Percentiles rank a stretch among this genome's conserved stretches.
Evolutionary conservation across 1,140 invertebrate species (phyloP).

Genomic region (Formica exsecta): DNA sequence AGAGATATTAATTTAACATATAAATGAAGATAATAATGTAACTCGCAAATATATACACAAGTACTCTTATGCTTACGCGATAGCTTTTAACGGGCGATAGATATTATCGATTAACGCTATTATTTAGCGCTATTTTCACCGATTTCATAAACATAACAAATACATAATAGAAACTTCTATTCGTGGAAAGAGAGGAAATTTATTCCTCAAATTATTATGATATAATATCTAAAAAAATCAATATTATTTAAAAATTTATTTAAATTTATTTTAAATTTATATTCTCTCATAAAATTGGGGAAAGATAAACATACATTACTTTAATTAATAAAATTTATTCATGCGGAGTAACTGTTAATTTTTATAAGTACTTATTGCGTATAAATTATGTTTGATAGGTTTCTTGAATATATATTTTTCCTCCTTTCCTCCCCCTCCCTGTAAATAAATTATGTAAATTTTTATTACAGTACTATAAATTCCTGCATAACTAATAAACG

Average conservation of each 20-base stretch:
- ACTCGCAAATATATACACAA: conserved; percentile 25
- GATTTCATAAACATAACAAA: conserved; percentile 47
- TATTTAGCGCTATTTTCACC: conserved; percentile 39
- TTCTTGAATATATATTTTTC: background rate
- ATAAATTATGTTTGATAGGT: background rate
- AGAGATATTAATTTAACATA: conserved; percentile 49
- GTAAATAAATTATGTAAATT: background rate
- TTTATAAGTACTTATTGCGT: background rate
- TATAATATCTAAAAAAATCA: background rate
- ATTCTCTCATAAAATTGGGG: background rate
- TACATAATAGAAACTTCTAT: conserved; percentile 6
- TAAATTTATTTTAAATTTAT: background rate
- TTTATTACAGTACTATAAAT: background rate
- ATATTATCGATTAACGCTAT: conserved; percentile 35
- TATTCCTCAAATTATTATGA: background rate
- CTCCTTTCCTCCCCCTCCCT: no score
- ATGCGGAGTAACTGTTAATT: background rate
- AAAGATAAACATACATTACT: background rate
- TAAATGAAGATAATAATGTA: conserved; percentile 39
- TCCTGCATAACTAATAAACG: background rate
- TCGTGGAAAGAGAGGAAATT: background rate
- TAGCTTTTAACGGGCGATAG: conserved; percentile 27
- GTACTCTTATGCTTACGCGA: conserved; percentile 25
- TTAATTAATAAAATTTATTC: background rate
- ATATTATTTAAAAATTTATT: background rate